Evolutionary conservation across 1,140 invertebrate genomes (phyloP).

Genomic region (Pachypsylla venusta): DNA sequence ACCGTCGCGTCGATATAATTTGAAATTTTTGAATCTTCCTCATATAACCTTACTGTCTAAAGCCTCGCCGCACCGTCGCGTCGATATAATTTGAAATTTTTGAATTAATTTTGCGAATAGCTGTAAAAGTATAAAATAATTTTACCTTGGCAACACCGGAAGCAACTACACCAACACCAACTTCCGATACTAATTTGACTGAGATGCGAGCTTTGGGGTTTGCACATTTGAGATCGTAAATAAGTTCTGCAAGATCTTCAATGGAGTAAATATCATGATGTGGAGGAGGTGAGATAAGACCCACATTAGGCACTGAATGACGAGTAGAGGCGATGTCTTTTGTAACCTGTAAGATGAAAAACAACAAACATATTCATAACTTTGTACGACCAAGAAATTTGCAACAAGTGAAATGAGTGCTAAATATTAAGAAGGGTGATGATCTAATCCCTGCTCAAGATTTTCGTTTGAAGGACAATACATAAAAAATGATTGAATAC

Average conservation of each 20-base stretch:
- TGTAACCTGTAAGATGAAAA: constrained; percentile 67
- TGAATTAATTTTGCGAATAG: not conserved
- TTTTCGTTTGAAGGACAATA: no score
- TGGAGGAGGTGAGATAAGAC: constrained; percentile 93
- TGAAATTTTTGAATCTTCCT: no score
- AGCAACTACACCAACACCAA: constrained; percentile 95
- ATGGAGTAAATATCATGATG: constrained; percentile 99
- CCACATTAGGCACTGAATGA: constrained; percentile 93
- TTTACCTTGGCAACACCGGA: constrained; percentile 88
- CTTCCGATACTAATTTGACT: constrained; percentile 96
- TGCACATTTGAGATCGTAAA: constrained; percentile 95
- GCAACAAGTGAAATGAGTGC: no score
- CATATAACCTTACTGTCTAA: no score
- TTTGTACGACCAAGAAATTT: no score
- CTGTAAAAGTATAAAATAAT: constrained; percentile 8
- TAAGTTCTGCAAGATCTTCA: constrained; percentile 95
- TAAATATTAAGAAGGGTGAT: no score
- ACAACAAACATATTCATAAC: no score
- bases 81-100: no score
- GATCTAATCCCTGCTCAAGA: no score
- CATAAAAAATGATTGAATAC: no score
- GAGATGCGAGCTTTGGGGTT: constrained; percentile 92
- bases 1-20: no score
- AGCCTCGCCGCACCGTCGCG: no score
- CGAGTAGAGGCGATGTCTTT: constrained; percentile 89